Evolutionary conservation across 2,113 vertebrate species (phyloP).

Genomic region (Ageneiosus marmoratus): DNA sequence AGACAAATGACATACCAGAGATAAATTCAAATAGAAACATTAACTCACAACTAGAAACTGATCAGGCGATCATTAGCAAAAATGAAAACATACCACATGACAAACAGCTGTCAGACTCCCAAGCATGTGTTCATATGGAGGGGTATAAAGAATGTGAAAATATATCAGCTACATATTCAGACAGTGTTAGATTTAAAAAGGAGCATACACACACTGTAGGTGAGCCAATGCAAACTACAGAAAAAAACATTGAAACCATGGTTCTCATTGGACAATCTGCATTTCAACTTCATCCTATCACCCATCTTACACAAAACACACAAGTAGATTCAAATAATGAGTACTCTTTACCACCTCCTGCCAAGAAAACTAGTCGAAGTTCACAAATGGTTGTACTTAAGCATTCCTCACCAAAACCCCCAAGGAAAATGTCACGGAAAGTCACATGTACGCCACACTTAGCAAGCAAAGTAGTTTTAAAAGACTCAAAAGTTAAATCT

Average conservation of each 20-base stretch:
- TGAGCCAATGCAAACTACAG: conserved; percentile 25
- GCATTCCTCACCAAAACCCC: conserved; percentile 76
- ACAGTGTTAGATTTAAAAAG: conserved; percentile 21
- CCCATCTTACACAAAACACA: conserved; percentile 51
- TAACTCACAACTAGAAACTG: conserved; percentile 39
- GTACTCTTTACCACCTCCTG: conserved; percentile 63
- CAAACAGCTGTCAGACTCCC: background rate
- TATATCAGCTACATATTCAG: conserved; percentile 27
- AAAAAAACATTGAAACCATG: conserved; percentile 31
- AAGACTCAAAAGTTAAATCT: conserved; percentile 26
- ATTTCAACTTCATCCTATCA: conserved; percentile 40
- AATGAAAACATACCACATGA: conserved; percentile 22
- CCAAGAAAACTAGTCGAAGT: conserved; percentile 70
- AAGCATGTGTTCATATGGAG: conserved; percentile 17
- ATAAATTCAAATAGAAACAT: background rate
- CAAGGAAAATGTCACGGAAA: conserved; percentile 77
- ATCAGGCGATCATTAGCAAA: conserved; percentile 23
- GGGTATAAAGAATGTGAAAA: conserved; percentile 28
- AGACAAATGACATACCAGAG: conserved; percentile 8
- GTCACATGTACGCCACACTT: conserved; percentile 34
- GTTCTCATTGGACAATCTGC: conserved; percentile 31
- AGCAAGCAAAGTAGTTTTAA: conserved; percentile 27
- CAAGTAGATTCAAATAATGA: conserved; percentile 66
- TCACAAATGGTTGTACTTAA: conserved; percentile 78
- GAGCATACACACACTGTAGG: conserved; percentile 19